phyloP scores from a whole-genome alignment of 2,888 invertebrate species.

The Sinopyrophorus schimmeli region DNA sequence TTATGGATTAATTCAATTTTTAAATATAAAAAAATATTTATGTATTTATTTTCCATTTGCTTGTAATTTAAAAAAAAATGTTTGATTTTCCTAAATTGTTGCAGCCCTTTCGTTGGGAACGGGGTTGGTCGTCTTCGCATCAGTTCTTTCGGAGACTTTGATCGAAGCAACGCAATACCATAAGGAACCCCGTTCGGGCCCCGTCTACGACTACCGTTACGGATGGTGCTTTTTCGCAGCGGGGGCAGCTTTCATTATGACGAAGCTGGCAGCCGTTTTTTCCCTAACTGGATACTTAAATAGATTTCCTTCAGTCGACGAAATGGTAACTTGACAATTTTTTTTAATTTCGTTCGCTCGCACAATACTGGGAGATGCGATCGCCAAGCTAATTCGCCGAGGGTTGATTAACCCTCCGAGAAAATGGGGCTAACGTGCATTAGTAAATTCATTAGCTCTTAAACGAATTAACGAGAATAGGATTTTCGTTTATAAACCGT shows the following conservation, averaged over 20 bases:
- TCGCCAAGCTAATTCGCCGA: neutral
- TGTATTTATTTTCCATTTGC: no score
- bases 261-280: slow-evolving; percentile 62
- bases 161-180: slow-evolving; percentile 57
- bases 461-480: slow-evolving; percentile 13
- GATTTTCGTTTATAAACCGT: no score
- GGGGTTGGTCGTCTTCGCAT: slow-evolving; percentile 63
- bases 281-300: slow-evolving; percentile 64
- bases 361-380: no score
- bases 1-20: no score
- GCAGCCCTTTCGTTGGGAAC: slow-evolving; percentile 64
- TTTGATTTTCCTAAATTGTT: no score
- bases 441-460: slow-evolving; percentile 13
- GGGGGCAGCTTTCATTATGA: slow-evolving; percentile 62
- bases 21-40: no score
- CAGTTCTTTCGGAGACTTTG: slow-evolving; percentile 63
- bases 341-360: slow-evolving; percentile 7
- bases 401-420: slow-evolving; percentile 13
- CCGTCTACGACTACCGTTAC: slow-evolving; percentile 57
- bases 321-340: slow-evolving; percentile 57
- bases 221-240: slow-evolving; percentile 68
- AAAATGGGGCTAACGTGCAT: slow-evolving; percentile 14
- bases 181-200: slow-evolving; percentile 48
- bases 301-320: slow-evolving; percentile 63
- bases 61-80: neutral